Evolutionary conservation across 1,140 invertebrate species (phyloP).

Genomic region (Aricia agestis): DNA sequence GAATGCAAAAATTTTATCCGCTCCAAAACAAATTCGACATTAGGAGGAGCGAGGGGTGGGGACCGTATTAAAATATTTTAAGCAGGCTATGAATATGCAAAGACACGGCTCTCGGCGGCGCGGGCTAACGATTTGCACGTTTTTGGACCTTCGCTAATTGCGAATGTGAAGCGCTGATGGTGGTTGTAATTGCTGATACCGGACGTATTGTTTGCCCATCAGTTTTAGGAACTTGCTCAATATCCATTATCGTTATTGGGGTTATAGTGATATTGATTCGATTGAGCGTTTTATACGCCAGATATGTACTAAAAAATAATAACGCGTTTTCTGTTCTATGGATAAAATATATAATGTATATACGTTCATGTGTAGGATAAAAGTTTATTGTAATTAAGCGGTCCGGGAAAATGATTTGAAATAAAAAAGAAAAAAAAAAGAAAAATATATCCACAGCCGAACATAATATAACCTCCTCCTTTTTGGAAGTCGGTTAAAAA

Average conservation of each 20-base stretch:
- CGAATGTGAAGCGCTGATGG: conserved; percentile 72
- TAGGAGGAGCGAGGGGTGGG: conserved; percentile 62
- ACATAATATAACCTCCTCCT: too few species aligned
- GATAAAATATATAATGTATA: too few species aligned
- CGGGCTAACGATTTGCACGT: conserved; percentile 72
- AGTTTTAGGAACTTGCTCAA: conserved; percentile 40
- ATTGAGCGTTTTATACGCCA: not conserved
- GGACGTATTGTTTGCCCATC: conserved; percentile 47
- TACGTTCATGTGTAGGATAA: too few species aligned
- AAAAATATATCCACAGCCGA: too few species aligned
- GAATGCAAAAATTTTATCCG: conserved; percentile 47
- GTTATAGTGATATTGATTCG: not conserved
- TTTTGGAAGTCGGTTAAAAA: too few species aligned
- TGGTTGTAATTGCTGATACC: conserved; percentile 68
- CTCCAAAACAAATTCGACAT: conserved; percentile 63
- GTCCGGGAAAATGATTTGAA: too few species aligned
- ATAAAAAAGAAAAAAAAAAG: too few species aligned
- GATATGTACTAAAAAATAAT: too few species aligned
- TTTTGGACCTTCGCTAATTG: conserved; percentile 72
- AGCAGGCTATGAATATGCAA: conserved; percentile 74
- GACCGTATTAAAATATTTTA: conserved; percentile 75
- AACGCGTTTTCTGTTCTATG: too few species aligned
- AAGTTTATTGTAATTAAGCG: too few species aligned
- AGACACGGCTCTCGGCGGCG: conserved; percentile 63
- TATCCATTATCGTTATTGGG: not conserved